These are phyloP conservation scores for Dromococcyx pavoninus DNA, from an alignment of 2,797 vertebrate genomes.

Conservation along the genomic window DNA sequence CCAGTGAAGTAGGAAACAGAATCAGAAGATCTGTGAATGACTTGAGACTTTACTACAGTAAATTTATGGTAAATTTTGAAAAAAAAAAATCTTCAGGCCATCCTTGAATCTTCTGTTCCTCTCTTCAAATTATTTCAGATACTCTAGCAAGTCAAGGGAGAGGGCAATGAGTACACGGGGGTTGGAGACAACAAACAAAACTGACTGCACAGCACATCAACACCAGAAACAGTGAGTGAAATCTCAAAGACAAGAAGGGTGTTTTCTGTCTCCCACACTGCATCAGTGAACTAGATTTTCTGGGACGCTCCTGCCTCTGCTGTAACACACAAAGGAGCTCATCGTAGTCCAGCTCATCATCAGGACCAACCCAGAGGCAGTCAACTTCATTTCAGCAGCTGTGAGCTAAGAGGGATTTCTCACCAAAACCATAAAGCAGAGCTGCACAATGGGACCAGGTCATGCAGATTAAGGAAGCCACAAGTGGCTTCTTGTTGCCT, in stretches of 20 bases:
- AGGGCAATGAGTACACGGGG: rapidly evolving
- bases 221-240: neutral
- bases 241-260: neutral
- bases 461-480: neutral
- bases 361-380: neutral
- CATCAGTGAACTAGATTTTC: neutral
- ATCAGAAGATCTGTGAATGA: neutral
- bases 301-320: neutral
- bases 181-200: neutral
- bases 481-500: slow-evolving; percentile 35
- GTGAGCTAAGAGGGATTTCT: neutral
- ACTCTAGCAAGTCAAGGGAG: neutral
- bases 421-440: neutral
- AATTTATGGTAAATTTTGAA: neutral
- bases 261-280: neutral
- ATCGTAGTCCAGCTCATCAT: neutral
- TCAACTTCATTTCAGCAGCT: neutral
- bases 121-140: neutral
- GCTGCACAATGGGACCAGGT: neutral
- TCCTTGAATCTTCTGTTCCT: neutral
- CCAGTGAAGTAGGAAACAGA: neutral
- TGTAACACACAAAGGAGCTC: neutral
- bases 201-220: neutral
- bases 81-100: neutral
- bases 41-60: neutral